Percentiles rank a stretch among this genome's conserved stretches.
Evolutionary conservation across 2,888 invertebrate genomes (phyloP).

Genomic region (Machimus rusticus): DNA sequence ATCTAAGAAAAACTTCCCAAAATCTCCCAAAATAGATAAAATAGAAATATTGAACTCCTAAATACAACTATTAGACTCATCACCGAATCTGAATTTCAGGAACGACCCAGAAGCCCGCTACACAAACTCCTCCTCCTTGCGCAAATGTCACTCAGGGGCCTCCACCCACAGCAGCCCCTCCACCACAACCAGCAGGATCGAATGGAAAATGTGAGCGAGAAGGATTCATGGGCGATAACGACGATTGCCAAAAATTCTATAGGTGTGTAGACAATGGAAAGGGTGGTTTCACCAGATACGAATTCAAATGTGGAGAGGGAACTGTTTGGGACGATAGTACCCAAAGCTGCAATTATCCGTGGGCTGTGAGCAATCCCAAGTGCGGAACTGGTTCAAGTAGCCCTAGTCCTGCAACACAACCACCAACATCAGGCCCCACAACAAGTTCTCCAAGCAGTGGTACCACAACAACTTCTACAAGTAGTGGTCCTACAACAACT

Average conservation of each 20-base stretch:
- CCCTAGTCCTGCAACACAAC: neutral
- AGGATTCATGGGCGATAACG: constrained; percentile 56
- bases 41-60: no score
- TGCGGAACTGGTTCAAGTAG: constrained; percentile 44
- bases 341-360: constrained; percentile 59
- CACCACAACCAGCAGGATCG: constrained; percentile 55
- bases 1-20: no score
- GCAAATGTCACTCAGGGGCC: neutral
- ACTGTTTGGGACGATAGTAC: constrained; percentile 65
- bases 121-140: neutral
- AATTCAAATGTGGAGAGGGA: constrained; percentile 63
- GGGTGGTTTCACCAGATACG: constrained; percentile 60
- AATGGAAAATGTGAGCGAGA: constrained; percentile 55
- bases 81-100: neutral
- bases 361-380: constrained; percentile 26
- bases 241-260: constrained; percentile 65
- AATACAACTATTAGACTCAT: neutral
- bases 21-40: neutral
- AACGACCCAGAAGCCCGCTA: neutral
- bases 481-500: neutral
- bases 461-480: neutral
- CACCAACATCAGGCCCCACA: neutral
- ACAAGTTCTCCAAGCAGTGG: neutral
- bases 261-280: constrained; percentile 61
- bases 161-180: neutral